Conservation (phyloP, 1,140 invertebrate genomes). For the Parasteatoda tepidariorum region DNA sequence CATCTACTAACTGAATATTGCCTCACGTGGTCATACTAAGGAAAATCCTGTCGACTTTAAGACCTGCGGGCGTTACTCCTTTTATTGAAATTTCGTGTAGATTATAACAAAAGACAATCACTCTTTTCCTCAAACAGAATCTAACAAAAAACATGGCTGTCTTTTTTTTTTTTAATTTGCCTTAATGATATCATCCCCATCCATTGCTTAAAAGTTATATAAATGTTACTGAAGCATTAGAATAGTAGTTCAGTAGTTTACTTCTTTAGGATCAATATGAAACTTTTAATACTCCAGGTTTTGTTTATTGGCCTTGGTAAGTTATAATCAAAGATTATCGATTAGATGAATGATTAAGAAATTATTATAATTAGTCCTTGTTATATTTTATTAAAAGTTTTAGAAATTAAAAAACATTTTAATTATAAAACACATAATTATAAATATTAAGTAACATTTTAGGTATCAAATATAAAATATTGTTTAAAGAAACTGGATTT, state of each 20-base stretch:
- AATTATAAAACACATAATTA: too few relatives aligned
- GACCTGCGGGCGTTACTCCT: constrained; percentile 24
- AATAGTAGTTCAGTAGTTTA: neutral
- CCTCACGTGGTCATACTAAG: constrained; percentile 17
- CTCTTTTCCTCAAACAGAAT: neutral
- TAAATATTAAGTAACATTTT: too few relatives aligned
- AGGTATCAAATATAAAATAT: too few relatives aligned
- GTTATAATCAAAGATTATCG: too few relatives aligned
- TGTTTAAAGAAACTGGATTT: too few relatives aligned
- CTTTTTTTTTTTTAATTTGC: neutral
- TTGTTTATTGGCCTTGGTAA: constrained; percentile 14
- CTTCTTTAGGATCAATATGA: neutral
- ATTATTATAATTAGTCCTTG: neutral
- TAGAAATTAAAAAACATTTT: neutral
- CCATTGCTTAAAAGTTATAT: constrained; percentile 39
- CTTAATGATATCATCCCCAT: neutral
- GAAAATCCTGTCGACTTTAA: neutral
- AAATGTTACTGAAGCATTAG: constrained; percentile 13
- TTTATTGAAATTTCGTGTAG: neutral
- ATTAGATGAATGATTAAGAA: too few relatives aligned
- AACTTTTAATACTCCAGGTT: neutral
- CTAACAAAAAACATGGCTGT: neutral
- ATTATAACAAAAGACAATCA: neutral
- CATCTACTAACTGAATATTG: neutral
- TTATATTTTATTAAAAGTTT: neutral